Percentiles rank a stretch among this genome's conserved stretches.
Evolutionary conservation across 2,113 vertebrate species (phyloP).

Genomic region (Proterorhinus semilunaris): DNA sequence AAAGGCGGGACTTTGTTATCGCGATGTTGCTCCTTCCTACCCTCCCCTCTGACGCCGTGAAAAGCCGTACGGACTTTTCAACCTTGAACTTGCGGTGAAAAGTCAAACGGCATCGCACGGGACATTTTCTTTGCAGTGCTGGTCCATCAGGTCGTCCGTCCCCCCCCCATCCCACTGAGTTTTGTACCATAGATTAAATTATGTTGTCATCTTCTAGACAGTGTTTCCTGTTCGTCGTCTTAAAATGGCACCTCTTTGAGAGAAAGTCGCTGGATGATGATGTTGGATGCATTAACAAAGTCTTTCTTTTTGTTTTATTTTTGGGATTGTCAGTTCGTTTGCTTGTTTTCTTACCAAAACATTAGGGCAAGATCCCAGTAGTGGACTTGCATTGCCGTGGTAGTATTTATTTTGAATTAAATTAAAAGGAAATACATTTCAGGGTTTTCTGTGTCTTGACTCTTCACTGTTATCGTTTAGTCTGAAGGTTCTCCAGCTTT

Average conservation of each 20-base stretch:
- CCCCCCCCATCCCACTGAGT: conserved; percentile 41
- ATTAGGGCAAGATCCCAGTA: conserved; percentile 73
- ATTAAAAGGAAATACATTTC: conserved; percentile 78
- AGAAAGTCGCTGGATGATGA: conserved; percentile 51
- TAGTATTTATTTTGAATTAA: conserved; percentile 84
- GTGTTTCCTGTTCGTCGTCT: conserved; percentile 61
- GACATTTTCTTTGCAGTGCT: conserved; percentile 38
- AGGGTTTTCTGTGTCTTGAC: conserved; percentile 48
- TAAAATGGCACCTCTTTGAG: conserved; percentile 52
- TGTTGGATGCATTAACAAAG: conserved; percentile 68
- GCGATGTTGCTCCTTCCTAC: conserved; percentile 36
- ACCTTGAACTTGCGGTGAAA: conserved; percentile 19
- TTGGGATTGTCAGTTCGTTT: conserved; percentile 41
- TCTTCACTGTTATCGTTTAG: conserved; percentile 21
- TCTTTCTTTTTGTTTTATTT: conserved; percentile 38
- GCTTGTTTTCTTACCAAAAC: conserved; percentile 81
- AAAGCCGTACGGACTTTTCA: conserved; percentile 9
- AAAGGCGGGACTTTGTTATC: conserved; percentile 7
- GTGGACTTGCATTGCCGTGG: conserved; percentile 77
- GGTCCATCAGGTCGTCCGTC: conserved; percentile 58
- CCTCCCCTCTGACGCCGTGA: conserved; percentile 44
- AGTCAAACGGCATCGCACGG: conserved; percentile 33
- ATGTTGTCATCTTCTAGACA: conserved; percentile 62
- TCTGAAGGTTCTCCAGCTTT: no score
- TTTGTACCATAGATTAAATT: conserved; percentile 73